Percentiles rank a stretch among this genome's conserved stretches.
These are phyloP conservation scores for Gobio gobio DNA, from an alignment of 2,113 vertebrate species.

Conservation along the genomic window DNA sequence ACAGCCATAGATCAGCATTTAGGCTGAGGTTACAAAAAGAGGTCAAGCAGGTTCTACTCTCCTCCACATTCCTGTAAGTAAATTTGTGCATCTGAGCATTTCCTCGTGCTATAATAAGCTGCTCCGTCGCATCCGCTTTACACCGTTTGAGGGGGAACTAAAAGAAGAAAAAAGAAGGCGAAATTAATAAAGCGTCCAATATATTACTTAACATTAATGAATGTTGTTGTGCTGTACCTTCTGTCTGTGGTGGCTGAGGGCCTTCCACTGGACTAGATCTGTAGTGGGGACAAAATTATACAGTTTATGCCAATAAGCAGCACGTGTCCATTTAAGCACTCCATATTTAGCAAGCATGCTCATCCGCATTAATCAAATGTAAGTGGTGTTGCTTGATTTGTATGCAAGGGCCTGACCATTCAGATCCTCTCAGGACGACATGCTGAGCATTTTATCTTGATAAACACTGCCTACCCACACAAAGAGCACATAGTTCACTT, in stretches of 20 bases:
- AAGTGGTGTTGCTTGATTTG: neutral
- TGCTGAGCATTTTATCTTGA: slow-evolving; percentile 40
- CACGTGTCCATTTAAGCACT: neutral
- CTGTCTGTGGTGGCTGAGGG: slow-evolving; percentile 73
- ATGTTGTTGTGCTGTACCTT: slow-evolving; percentile 62
- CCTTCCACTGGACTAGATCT: slow-evolving; percentile 69
- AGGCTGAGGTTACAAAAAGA: slow-evolving; percentile 29
- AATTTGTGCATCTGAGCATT: slow-evolving; percentile 16
- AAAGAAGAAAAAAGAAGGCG: slow-evolving; percentile 39
- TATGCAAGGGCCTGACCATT: neutral
- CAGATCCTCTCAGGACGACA: slow-evolving; percentile 13
- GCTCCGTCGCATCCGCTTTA: slow-evolving; percentile 54
- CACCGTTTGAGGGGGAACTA: slow-evolving; percentile 77
- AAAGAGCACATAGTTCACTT: neutral
- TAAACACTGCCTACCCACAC: slow-evolving; percentile 47
- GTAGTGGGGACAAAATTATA: neutral
- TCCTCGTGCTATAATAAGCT: slow-evolving; percentile 14
- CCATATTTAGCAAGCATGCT: neutral
- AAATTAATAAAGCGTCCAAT: neutral
- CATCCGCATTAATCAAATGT: neutral
- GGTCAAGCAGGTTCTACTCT: slow-evolving; percentile 34
- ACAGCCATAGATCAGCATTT: slow-evolving; percentile 10
- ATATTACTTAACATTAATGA: neutral
- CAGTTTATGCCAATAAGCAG: neutral
- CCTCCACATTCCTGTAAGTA: slow-evolving; percentile 27